phyloP scores from a whole-genome alignment of 2,888 invertebrate species.

The Macrosoma leucophasiata region DNA sequence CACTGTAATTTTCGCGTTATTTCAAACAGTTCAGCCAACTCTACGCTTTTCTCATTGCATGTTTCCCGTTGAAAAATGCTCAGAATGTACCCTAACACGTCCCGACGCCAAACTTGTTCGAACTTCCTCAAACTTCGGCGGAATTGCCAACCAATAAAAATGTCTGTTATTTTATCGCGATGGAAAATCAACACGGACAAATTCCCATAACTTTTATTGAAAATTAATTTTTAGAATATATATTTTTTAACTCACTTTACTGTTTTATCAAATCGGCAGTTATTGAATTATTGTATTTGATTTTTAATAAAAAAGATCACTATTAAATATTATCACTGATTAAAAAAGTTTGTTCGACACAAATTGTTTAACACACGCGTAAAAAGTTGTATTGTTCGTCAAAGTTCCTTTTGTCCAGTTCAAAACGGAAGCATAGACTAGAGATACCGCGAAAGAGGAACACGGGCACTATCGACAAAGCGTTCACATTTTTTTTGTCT shows the following conservation, averaged over 20 bases:
- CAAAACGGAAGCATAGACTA: slow-evolving; percentile 43
- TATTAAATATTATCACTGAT: too few species aligned
- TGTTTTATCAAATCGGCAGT: too few species aligned
- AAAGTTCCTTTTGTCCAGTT: slow-evolving; percentile 41
- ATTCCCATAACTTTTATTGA: too few species aligned
- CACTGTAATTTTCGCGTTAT: slow-evolving; percentile 41
- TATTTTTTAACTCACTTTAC: background rate
- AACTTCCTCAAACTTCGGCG: slow-evolving; percentile 29
- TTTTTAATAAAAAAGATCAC: too few species aligned
- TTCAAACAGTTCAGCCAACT: slow-evolving; percentile 31
- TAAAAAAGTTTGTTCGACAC: slow-evolving; percentile 22
- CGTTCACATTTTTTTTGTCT: slow-evolving; percentile 46
- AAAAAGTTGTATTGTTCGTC: slow-evolving; percentile 33
- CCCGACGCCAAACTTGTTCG: slow-evolving; percentile 24
- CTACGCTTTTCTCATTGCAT: slow-evolving; percentile 35
- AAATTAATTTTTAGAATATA: too few species aligned
- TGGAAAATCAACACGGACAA: too few species aligned
- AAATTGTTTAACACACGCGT: slow-evolving; percentile 20
- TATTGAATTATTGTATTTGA: too few species aligned
- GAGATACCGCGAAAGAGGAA: slow-evolving; percentile 63
- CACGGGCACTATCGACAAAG: slow-evolving; percentile 68
- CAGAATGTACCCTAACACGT: slow-evolving; percentile 19
- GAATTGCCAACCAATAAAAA: slow-evolving; percentile 21
- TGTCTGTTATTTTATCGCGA: slow-evolving; percentile 26
- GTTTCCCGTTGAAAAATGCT: slow-evolving; percentile 31